Base-by-base conservation (phyloP, 2,797 vertebrate genomes). In the Coranthus polyacanthus region DNA sequence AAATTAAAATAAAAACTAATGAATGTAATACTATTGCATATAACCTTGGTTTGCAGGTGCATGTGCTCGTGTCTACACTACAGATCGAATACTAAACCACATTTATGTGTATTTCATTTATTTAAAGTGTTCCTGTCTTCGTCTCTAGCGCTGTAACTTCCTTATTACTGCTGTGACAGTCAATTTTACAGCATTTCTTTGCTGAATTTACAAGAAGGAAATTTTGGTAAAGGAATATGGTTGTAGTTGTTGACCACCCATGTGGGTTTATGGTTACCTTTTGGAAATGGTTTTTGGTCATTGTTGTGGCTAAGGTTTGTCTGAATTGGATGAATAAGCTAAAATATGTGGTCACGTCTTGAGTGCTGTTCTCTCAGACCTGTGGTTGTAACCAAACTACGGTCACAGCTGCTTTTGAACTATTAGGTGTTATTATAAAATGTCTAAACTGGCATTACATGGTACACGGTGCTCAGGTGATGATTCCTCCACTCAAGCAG, bases 371-470 rank as follows among this genome's bases (percentile, higher is more conserved):
- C 43, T 75, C 41, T 52, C 0, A 79, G 70, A 49, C 38, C 43
- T 73, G 83, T 41, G 84, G 81, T 81, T 47, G 34, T 38, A 76
- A 76, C 77, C 72, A 78, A 78, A 53, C 71, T 62, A 57, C 54
- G 38, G 38, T 20, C 20, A 8, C 3, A 2, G 63, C 38, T 75
- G 58, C 44, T 74, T 43, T 51, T 59, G 52, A 70, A 52, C 51
- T 24, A 38, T 77, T 78, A 53, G 43, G 68, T 78, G 54, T 79
- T 83, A 79, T 69, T 44, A 56, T 66, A 37, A 73, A 83, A 32
- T 12, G 47, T 17, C 38, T 11, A 42, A 56, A 38, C 11, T 42
- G 22, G 37, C 39, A 61, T 65, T 42, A 53, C 12, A n/a, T 4
- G 11, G 62, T 43, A n/a, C 45, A 62, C 5, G 50, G 69, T 77